Conservation (phyloP, 35 echinoderm and acorn worm species). For the Apostichopus californicus region DNA sequence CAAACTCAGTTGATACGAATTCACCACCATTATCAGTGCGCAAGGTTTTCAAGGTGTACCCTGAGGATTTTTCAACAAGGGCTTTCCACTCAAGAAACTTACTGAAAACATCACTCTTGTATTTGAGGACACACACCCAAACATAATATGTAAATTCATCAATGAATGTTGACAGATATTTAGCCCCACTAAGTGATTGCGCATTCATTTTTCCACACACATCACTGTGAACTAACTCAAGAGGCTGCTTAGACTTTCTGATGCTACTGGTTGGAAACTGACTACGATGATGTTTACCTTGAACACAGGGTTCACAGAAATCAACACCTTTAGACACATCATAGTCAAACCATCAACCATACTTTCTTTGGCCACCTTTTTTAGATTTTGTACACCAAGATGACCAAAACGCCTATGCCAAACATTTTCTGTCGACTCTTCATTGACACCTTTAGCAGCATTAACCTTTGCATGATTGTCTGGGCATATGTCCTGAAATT, state of each 20-base stretch:
- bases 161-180: neutral
- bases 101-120: slow-evolving; percentile 20
- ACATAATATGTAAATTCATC: slow-evolving; percentile 2
- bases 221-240: slow-evolving; percentile 27
- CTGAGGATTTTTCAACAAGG: neutral
- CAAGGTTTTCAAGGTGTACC: neutral
- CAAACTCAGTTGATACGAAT: neutral
- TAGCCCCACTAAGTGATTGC: neutral
- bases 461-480: neutral
- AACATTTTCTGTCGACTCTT: neutral
- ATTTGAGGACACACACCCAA: slow-evolving; percentile 16
- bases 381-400: neutral
- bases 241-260: neutral
- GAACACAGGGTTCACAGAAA: slow-evolving; percentile 41
- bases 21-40: neutral
- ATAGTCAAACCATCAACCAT: slow-evolving; percentile 37
- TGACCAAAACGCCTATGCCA: neutral
- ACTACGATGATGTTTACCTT: slow-evolving; percentile 38
- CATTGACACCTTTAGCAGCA: neutral
- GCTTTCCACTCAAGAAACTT: slow-evolving; percentile 23
- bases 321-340: slow-evolving; percentile 14
- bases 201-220: slow-evolving; percentile 19
- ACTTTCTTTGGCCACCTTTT: neutral
- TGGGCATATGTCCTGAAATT: too few relatives aligned
- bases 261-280: neutral